Conservation (phyloP, 2,888 invertebrate genomes). For the Megaustenia siamemsis region DNA sequence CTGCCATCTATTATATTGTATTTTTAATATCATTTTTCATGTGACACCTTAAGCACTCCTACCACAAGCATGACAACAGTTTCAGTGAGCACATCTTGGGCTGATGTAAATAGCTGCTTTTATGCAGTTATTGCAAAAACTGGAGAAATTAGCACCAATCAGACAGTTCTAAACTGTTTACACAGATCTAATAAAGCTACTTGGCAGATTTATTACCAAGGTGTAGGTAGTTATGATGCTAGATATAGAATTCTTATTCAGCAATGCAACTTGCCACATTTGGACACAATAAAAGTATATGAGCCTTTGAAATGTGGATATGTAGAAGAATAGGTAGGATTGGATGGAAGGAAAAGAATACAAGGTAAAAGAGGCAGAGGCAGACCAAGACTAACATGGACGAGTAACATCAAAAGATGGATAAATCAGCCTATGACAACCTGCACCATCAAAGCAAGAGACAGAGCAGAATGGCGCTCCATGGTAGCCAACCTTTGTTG, state of each 20-base stretch:
- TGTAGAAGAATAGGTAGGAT: too few species aligned
- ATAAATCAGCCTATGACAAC: too few species aligned
- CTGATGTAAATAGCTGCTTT: neutral
- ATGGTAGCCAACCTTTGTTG: too few species aligned
- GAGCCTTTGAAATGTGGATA: too few species aligned
- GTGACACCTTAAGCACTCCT: neutral
- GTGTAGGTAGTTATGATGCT: neutral
- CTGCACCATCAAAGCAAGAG: too few species aligned
- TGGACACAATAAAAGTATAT: slow-evolving; percentile 12
- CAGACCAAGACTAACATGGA: too few species aligned
- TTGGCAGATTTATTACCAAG: slow-evolving; percentile 5
- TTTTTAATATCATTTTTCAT: neutral
- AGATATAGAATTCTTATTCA: slow-evolving; percentile 1
- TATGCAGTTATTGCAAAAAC: neutral
- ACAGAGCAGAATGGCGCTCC: too few species aligned
- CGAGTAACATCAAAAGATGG: too few species aligned
- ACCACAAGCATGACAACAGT: neutral
- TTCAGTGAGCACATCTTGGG: neutral
- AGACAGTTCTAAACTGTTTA: slow-evolving; percentile 9
- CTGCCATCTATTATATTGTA: neutral
- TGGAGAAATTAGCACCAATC: slow-evolving; percentile 1
- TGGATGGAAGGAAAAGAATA: too few species aligned
- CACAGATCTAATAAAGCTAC: neutral
- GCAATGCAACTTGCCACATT: neutral
- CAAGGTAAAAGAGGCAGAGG: too few species aligned